Conservation (phyloP, 2,888 invertebrate genomes). For the Ochropacha duplaris region DNA sequence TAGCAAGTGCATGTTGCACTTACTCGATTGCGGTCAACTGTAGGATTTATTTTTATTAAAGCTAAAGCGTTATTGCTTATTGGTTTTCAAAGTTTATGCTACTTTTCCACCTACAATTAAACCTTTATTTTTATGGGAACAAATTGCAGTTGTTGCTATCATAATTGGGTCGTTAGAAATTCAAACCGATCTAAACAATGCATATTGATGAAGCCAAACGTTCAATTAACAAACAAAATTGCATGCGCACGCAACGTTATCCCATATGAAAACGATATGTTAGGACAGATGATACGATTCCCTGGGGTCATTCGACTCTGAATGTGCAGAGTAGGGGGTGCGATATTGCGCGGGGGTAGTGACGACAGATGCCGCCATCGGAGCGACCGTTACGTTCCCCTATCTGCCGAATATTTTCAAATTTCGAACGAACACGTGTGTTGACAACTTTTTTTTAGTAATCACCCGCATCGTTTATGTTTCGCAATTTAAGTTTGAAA, state of each 20-base stretch:
- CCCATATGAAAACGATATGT: slow-evolving; percentile 43
- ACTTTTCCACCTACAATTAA: neutral
- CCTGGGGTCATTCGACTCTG: slow-evolving; percentile 47
- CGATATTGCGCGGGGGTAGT: slow-evolving; percentile 45
- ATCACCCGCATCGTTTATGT: slow-evolving; percentile 57
- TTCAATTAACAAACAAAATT: slow-evolving; percentile 40
- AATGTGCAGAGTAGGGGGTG: slow-evolving; percentile 36
- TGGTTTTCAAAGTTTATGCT: slow-evolving; percentile 7
- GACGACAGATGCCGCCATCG: slow-evolving; percentile 61
- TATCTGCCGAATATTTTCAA: slow-evolving; percentile 69
- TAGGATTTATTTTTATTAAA: slow-evolving; percentile 24
- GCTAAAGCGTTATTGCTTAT: slow-evolving; percentile 19
- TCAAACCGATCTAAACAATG: neutral
- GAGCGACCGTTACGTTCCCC: slow-evolving; percentile 75
- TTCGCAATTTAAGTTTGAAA: slow-evolving; percentile 37
- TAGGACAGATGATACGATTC: slow-evolving; percentile 54
- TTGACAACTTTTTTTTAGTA: slow-evolving; percentile 68
- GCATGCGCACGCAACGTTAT: slow-evolving; percentile 35
- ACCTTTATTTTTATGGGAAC: neutral
- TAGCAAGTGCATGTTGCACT: slow-evolving; percentile 57
- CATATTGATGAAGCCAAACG: slow-evolving; percentile 2
- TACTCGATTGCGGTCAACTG: slow-evolving; percentile 37
- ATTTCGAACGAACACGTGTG: slow-evolving; percentile 78
- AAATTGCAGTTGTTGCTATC: neutral
- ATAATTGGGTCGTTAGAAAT: neutral